Conservation (phyloP, 2,888 invertebrate genomes). For the Rhyacophila evoluta region DNA sequence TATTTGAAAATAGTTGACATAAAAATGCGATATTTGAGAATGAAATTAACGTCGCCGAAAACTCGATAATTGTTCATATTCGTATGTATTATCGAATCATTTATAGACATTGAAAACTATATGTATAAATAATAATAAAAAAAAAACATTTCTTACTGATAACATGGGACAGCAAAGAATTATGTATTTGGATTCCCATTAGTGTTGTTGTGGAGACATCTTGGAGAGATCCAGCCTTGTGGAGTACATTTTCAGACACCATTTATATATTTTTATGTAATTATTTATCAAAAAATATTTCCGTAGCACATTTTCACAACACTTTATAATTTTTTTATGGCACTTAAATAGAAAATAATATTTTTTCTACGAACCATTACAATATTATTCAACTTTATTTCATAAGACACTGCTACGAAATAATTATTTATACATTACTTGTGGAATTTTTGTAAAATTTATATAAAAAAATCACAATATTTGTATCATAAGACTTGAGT, state of each 20-base stretch:
- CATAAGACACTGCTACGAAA: too few species aligned
- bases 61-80: too few species aligned
- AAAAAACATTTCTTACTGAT: slow-evolving; percentile 43
- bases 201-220: slow-evolving; percentile 44
- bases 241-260: slow-evolving; percentile 51
- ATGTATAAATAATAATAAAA: too few species aligned
- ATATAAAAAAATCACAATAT: too few species aligned
- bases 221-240: slow-evolving; percentile 36
- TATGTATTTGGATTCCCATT: slow-evolving; percentile 53
- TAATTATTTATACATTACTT: background rate
- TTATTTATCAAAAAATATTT: background rate
- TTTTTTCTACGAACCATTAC: background rate
- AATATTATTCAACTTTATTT: background rate
- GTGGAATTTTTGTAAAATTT: background rate
- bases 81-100: too few species aligned
- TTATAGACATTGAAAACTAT: too few species aligned
- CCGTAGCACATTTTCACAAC: background rate
- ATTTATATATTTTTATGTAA: slow-evolving; percentile 34
- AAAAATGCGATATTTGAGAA: too few species aligned
- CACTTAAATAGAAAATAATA: background rate
- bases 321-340: background rate
- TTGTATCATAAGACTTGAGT: too few species aligned
- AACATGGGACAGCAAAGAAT: slow-evolving; percentile 48
- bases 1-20: too few species aligned
- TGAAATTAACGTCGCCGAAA: too few species aligned